Evolutionary conservation across 2,888 invertebrate species (phyloP).

Genomic region (Temnothorax unifasciatus): DNA sequence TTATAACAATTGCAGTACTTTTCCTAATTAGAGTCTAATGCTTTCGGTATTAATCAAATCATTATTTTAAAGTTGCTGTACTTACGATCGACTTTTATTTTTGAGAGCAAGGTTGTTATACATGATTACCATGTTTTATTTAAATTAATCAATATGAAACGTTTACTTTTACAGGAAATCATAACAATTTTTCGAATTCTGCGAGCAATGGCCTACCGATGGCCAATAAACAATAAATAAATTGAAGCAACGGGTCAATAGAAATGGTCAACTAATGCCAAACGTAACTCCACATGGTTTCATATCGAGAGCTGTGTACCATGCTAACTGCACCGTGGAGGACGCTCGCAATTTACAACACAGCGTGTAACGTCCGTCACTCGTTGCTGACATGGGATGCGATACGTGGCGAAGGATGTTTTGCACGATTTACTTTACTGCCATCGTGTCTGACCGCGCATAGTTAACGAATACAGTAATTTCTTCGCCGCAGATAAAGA

Average conservation of each 20-base stretch:
- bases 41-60: neutral
- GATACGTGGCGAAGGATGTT: conserved; percentile 55
- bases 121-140: neutral
- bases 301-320: conserved; percentile 52
- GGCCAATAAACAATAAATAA: conserved; percentile 49
- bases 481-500: conserved; percentile 16
- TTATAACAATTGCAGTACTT: neutral
- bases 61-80: neutral
- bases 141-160: neutral
- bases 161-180: neutral
- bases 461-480: conserved; percentile 13
- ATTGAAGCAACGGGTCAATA: conserved; percentile 40
- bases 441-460: conserved; percentile 35
- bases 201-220: neutral
- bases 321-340: conserved; percentile 56
- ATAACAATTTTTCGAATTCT: conserved; percentile 32
- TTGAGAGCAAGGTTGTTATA: neutral
- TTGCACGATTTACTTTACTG: conserved; percentile 56
- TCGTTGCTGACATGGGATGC: conserved; percentile 52
- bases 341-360: conserved; percentile 55
- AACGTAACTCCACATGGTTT: conserved; percentile 52
- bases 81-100: neutral
- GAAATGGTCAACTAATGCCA: conserved; percentile 47
- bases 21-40: neutral
- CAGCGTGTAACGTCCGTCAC: conserved; percentile 54